Base-by-base conservation (phyloP, 2,113 vertebrate genomes). In the Erythrocercus mccallii region DNA sequence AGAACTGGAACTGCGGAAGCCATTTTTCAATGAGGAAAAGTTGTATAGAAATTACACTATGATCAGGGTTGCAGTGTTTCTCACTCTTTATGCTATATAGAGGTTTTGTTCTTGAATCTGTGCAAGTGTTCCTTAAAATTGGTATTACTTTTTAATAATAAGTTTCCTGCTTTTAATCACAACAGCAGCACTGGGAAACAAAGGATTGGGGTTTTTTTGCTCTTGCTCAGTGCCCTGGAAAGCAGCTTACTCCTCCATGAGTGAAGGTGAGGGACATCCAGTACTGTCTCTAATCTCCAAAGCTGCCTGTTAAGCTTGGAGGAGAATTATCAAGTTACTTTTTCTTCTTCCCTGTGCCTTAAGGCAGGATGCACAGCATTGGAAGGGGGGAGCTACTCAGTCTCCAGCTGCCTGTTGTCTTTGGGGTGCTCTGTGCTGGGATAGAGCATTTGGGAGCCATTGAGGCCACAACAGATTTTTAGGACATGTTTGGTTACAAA, bases 211-310 rank as follows among this genome's bases (percentile, higher is more conserved):
- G n/a, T n/a, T n/a, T 8, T 60, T 80, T 57, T 92, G 12, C 28
- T n/a, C 23, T 69, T 74, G 7, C 25, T 51, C 31, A 28, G 6
- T 80, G 27, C 9, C 20, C 31, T 70, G 42, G 38, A 21, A 57
- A 78, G 38, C 5, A 42, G 5, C 17, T 81, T 48, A 33, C 3
- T 20, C 11, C 14, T 1, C 4, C 6, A 1, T 0, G 4, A 27
- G 24, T 38, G 60, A 61, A 42, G 76, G 27, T 42, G 12, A 66
- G 33, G 30, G 10, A 21, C 44, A 8, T 6, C 16, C 6, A 5
- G 9, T 25, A 5, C 31, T 16, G 5, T 54, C 33, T 71, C 23
- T n/a, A 33, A 22, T 11, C 65, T 74, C 48, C 40, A 48, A 50
- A 81, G 28, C 30, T 60, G 27, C n/a, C 44, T 24, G 3, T 18